A percentile compares a stretch with the other conserved stretches of the same genome.
These are phyloP conservation scores for Nixonia krombeini DNA, from an alignment of 1,140 invertebrate genomes.

Conservation along the genomic window DNA sequence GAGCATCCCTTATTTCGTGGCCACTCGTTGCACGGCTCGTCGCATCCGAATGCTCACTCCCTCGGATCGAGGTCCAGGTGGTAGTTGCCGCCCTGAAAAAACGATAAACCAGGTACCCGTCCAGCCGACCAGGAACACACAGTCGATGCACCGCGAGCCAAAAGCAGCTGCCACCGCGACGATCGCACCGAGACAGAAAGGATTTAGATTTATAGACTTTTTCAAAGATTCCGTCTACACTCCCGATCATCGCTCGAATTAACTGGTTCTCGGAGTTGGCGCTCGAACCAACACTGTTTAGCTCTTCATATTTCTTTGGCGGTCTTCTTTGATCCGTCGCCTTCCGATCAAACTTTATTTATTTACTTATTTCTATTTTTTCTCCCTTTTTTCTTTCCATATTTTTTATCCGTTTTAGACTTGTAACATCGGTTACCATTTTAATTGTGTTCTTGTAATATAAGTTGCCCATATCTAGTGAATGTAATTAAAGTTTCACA, in stretches of 20 bases:
- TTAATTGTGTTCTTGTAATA: no score
- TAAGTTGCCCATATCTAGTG: no score
- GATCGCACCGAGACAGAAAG: conserved; percentile 28
- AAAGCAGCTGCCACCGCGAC: conserved; percentile 39
- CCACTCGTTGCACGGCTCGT: conserved; percentile 68
- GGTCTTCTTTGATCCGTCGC: no score
- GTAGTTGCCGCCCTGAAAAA: conserved; percentile 52
- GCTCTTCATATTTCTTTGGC: no score
- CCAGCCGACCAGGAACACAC: conserved; percentile 9
- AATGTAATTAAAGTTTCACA: no score
- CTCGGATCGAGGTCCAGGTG: conserved; percentile 60
- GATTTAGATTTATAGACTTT: conserved; percentile 37
- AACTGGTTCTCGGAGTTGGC: background rate
- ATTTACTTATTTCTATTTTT: no score
- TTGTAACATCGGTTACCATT: no score
- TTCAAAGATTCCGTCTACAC: conserved; percentile 8
- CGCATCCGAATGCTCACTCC: conserved; percentile 67
- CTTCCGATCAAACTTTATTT: no score
- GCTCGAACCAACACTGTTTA: no score
- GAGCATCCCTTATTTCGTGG: conserved; percentile 68
- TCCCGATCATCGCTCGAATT: background rate
- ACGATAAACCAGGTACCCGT: conserved; percentile 29
- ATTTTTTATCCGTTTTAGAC: no score
- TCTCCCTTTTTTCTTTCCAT: no score
- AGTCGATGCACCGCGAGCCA: background rate